These are phyloP conservation scores for Peromyscus eremicus DNA, from an alignment of 2,797 vertebrate species.

Conservation along the genomic window DNA sequence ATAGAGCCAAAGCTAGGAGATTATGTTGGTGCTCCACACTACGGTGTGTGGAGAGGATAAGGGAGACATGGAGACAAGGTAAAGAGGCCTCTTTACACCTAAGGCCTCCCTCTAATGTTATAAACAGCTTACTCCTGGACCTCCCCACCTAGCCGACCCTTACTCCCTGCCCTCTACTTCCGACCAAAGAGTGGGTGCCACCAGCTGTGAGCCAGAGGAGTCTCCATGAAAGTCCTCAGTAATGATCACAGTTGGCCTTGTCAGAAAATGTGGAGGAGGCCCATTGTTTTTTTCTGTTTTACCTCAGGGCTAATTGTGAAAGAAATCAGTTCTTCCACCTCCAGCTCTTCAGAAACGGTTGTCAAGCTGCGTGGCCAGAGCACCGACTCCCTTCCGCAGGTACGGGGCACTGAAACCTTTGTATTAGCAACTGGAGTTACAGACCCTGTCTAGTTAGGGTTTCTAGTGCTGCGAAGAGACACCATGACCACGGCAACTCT, in stretches of 20 bases:
- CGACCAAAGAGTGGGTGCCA: background rate
- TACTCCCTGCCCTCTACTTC: background rate
- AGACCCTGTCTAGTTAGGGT: background rate
- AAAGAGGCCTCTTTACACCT: background rate
- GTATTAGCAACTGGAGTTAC: background rate
- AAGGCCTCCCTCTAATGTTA: background rate
- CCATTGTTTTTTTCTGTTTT: background rate
- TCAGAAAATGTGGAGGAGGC: background rate
- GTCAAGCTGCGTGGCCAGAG: slow-evolving; percentile 98
- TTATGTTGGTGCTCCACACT: rapidly evolving
- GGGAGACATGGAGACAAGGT: background rate
- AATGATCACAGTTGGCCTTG: background rate
- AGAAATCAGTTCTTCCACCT: slow-evolving; percentile 97
- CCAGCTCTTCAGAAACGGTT: slow-evolving; percentile 98
- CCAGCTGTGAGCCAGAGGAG: background rate
- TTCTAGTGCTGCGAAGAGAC: background rate
- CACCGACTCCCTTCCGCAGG: slow-evolving; percentile 98
- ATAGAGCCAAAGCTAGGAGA: background rate
- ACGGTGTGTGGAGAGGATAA: rapidly evolving
- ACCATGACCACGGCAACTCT: background rate
- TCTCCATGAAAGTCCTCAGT: background rate
- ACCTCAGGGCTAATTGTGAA: slow-evolving; percentile 95
- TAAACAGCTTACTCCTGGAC: background rate
- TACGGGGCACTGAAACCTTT: slow-evolving; percentile 76
- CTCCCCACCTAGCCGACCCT: background rate